These are phyloP conservation scores for Bothrops alternatus DNA, from an alignment of 2,797 vertebrate genomes.

Conservation along the genomic window DNA sequence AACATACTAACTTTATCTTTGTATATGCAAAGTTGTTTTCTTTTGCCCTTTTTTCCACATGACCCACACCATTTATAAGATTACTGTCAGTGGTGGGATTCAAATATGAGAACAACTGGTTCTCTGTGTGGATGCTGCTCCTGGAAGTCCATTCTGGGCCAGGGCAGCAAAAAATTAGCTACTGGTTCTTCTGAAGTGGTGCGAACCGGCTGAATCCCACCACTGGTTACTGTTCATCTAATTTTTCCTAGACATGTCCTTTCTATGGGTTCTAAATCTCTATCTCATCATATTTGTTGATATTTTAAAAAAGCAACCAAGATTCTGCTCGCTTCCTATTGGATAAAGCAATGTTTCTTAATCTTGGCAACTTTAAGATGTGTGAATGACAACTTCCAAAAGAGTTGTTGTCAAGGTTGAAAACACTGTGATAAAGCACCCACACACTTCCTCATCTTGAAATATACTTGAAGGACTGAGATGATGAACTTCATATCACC, in stretches of 20 bases:
- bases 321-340: background rate
- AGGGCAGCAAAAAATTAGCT: no score
- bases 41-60: background rate
- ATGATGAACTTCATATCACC: background rate
- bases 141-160: no score
- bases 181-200: no score
- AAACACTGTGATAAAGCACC: background rate
- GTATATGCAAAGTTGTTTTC: background rate
- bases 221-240: background rate
- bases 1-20: background rate
- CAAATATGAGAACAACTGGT: no score
- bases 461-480: background rate
- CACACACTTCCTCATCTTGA: background rate
- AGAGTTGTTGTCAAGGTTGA: background rate
- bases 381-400: background rate
- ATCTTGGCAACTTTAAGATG: background rate
- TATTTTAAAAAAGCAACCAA: background rate
- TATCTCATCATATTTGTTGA: background rate
- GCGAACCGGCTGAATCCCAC: no score
- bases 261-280: background rate
- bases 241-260: background rate
- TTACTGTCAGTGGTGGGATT: no score
- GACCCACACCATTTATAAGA: background rate
- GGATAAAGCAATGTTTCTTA: background rate
- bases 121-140: no score